Evolutionary conservation across 2,797 vertebrate species (phyloP).

Genomic region (Emydoidea blandingii): DNA sequence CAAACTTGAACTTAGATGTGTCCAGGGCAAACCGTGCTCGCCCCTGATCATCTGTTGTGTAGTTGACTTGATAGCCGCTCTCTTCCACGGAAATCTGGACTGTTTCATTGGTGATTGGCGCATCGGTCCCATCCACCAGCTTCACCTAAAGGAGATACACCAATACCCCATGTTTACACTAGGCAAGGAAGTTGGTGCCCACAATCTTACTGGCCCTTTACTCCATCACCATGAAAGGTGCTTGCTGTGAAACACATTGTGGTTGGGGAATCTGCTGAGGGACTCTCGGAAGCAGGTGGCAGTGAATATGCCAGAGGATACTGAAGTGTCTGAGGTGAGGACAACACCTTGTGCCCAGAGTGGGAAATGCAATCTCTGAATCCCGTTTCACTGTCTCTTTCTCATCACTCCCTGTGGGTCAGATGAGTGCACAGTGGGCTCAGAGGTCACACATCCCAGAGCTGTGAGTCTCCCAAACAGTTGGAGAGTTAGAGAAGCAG

Average conservation of each 20-base stretch:
- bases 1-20: neutral
- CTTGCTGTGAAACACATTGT: neutral
- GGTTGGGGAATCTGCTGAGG: neutral
- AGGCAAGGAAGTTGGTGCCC: neutral
- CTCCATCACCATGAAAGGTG: neutral
- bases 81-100: slow-evolving; percentile 49
- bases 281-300: neutral
- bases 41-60: slow-evolving; percentile 76
- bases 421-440: neutral
- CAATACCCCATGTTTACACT: neutral
- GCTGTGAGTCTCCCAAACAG: neutral
- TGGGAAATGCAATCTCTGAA: neutral
- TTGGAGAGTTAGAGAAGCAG: neutral
- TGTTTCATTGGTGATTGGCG: slow-evolving; percentile 69
- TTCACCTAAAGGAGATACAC: slow-evolving; percentile 69
- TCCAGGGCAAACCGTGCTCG: slow-evolving; percentile 70
- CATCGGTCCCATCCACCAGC: slow-evolving; percentile 69
- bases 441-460: neutral
- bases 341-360: neutral
- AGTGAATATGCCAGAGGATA: neutral
- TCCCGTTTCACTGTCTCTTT: neutral
- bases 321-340: neutral
- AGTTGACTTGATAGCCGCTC: slow-evolving; percentile 38
- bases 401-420: neutral
- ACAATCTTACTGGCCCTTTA: neutral